Percentiles rank a stretch among this genome's conserved stretches.
phyloP scores from a whole-genome alignment of 2,113 vertebrate species.

The Psephotus haematonotus region DNA sequence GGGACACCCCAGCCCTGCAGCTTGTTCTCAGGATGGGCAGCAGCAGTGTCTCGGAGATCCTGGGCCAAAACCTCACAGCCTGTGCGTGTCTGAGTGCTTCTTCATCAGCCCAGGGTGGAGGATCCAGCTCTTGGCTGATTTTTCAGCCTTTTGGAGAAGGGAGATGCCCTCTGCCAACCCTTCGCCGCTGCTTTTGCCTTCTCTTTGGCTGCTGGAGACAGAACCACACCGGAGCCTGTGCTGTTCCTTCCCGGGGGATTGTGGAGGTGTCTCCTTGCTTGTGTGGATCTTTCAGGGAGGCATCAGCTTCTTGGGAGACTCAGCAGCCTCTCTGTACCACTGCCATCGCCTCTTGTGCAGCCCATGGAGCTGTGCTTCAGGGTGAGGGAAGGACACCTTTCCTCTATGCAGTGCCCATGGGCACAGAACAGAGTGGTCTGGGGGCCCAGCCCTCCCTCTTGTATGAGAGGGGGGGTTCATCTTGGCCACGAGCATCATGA shows the following conservation, averaged over 20 bases:
- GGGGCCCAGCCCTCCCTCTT: not conserved
- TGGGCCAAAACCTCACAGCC: not conserved
- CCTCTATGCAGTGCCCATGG: not conserved
- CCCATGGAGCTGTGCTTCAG: not conserved
- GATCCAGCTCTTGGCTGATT: not conserved
- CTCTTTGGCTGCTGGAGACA: not conserved
- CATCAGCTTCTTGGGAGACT: not conserved
- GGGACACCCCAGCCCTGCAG: not conserved
- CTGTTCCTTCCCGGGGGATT: fast-evolving
- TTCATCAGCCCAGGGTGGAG: not conserved
- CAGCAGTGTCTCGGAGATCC: not conserved
- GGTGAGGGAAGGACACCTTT: not conserved
- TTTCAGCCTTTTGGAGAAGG: not conserved
- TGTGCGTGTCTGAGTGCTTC: fast-evolving
- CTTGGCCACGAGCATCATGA: not conserved
- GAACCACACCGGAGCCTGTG: not conserved
- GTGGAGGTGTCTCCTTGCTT: not conserved
- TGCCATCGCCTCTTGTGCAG: not conserved
- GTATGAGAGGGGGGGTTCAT: fast-evolving
- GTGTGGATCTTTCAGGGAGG: not conserved
- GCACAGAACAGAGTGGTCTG: not conserved
- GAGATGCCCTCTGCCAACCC: not conserved
- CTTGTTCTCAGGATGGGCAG: not conserved
- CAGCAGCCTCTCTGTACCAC: not conserved
- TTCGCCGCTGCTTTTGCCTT: not conserved